Evolutionary conservation across 2,888 invertebrate genomes (phyloP), one percentile per base, ranked within the genome.

Genomic region (Didymodactylos carnosus): DNA sequence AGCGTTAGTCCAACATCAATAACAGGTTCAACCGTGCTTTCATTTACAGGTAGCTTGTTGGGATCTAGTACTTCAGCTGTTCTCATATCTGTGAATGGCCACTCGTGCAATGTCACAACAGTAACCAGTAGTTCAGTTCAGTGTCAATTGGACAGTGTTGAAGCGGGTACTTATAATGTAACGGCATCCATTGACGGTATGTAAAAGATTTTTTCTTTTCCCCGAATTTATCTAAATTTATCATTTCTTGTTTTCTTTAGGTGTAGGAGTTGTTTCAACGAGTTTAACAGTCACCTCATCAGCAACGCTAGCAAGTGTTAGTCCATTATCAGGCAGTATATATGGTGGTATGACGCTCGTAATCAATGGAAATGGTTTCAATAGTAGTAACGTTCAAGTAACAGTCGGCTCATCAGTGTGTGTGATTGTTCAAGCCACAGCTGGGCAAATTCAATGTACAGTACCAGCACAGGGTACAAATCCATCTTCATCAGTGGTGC

Each of bases 281-380:
- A 14, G 19, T n/a, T 19, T 27, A 5, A 39, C 11, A 19, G 39
- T 49, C 14, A 49, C 39, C n/a, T 73, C 46, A 14, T 25, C 25
- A 19, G 27, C 49, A 25, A 14, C n/a, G n/a, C 27, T 27, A 23
- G n/a, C 29, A 7, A 40, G 27, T 16, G 25, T 71, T 8, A 23
- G 29, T 10, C 74, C 74, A 27, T 16, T 10, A 3, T 39, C 13
- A 3, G 25, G 29, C 62, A 39, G 74, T 3, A 71, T 27, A 14
- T 53, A 53, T 19, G 74, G 74, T 27, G 74, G 71, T 39, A 23
- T 25, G 19, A 40, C 41, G 41, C 25, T 74, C 4, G 53, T 27
- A 39, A 74, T 74, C 4, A 41, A 46, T 72, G 74, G 74, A 8
- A 74, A 71, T 39, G 74, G 74, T 7, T 74, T 74, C 16, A 40